These are phyloP conservation scores for Drosophila murphyi DNA, from an alignment of 1,140 invertebrate species.

Conservation along the genomic window DNA sequence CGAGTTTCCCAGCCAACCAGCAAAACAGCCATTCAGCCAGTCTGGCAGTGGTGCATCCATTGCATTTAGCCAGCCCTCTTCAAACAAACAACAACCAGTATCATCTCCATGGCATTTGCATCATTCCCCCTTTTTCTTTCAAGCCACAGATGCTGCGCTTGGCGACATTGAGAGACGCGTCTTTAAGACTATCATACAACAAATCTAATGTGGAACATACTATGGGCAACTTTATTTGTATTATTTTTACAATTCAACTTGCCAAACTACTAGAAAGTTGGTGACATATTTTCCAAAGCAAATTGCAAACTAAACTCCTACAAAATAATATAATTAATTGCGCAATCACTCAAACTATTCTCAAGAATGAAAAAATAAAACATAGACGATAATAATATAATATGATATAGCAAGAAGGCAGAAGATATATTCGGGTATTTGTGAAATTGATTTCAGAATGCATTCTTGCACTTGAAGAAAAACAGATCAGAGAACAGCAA, in stretches of 20 bases:
- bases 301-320: too few species aligned
- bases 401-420: constrained; percentile 27
- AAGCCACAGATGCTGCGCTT: constrained; percentile 8
- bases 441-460: constrained; percentile 72
- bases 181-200: not conserved
- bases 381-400: not conserved
- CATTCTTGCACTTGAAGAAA: constrained; percentile 1
- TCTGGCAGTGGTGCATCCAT: constrained; percentile 25
- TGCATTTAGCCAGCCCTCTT: constrained; percentile 36
- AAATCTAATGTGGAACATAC: not conserved
- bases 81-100: constrained; percentile 36
- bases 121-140: not conserved
- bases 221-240: not conserved
- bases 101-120: constrained; percentile 4
- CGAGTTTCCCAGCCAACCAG: constrained; percentile 41
- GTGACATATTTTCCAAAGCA: too few species aligned
- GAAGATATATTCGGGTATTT: constrained; percentile 51
- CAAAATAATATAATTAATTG: too few species aligned
- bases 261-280: too few species aligned
- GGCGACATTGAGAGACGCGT: not conserved
- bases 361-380: too few species aligned
- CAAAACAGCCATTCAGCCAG: constrained; percentile 12
- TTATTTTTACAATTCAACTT: too few species aligned
- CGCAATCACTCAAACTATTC: too few species aligned
- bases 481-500: not conserved